Percentiles rank a stretch among this genome's conserved stretches.
Evolutionary conservation across 2,113 vertebrate species (phyloP).

Genomic region (Gymnogyps californianus): DNA sequence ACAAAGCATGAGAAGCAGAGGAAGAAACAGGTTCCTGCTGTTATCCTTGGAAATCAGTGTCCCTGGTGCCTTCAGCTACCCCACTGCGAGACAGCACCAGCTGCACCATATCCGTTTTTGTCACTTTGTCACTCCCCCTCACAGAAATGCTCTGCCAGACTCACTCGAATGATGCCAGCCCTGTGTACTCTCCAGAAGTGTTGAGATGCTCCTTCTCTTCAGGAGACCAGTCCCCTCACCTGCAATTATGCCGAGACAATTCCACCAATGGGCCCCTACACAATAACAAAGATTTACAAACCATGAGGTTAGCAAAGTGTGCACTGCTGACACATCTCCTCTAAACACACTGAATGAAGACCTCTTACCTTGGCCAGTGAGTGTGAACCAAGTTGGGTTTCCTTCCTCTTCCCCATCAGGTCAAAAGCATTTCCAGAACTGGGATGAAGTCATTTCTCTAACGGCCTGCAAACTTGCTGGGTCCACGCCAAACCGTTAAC

Average conservation of each 20-base stretch:
- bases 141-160: constrained; percentile 10
- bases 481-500: not conserved
- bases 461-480: not conserved
- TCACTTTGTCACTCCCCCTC: constrained; percentile 40
- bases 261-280: not conserved
- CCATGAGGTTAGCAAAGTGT: not conserved
- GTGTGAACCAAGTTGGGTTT: not conserved
- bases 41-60: not conserved
- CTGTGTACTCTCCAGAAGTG: not conserved
- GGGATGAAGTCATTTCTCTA: not conserved
- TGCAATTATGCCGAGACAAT: not conserved
- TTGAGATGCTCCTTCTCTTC: not conserved
- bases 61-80: not conserved
- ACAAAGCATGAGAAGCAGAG: not conserved
- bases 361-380: not conserved
- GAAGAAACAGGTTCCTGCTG: not conserved
- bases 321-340: not conserved
- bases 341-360: not conserved
- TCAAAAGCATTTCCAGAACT: not conserved
- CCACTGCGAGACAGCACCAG: constrained; percentile 16
- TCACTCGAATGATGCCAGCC: not conserved
- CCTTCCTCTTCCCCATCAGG: not conserved
- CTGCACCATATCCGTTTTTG: constrained; percentile 26
- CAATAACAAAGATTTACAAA: not conserved
- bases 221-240: not conserved